Percentiles rank a stretch among this genome's conserved stretches.
These are phyloP conservation scores for Raja brachyura DNA, from an alignment of 2,113 vertebrate genomes.

Conservation along the genomic window DNA sequence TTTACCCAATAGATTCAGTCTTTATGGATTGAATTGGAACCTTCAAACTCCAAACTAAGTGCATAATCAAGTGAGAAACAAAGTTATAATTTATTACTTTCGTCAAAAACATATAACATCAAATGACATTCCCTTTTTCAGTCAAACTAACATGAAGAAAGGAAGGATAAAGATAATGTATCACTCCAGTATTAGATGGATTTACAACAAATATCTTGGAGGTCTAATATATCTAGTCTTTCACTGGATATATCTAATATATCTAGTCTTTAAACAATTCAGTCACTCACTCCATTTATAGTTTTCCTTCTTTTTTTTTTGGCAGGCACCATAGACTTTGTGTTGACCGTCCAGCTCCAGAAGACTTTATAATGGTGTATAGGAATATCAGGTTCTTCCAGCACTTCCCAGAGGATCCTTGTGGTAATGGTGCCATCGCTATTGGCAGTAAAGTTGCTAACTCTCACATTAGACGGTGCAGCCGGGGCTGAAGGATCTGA, in stretches of 20 bases:
- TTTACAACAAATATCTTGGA: background rate
- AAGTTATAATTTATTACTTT: no score
- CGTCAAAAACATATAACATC: no score
- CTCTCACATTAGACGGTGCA: slow-evolving; percentile 64
- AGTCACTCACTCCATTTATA: slow-evolving; percentile 66
- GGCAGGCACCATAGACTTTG: slow-evolving; percentile 70
- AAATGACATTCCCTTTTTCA: no score
- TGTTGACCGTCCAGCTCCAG: slow-evolving; percentile 77
- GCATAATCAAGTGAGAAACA: no score
- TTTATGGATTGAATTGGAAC: background rate
- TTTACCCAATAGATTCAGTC: background rate
- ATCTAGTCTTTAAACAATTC: background rate
- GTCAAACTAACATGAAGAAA: no score
- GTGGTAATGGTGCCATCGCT: slow-evolving; percentile 65
- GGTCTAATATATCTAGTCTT: background rate
- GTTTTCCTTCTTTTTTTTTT: slow-evolving; percentile 88
- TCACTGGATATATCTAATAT: background rate
- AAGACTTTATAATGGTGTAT: slow-evolving; percentile 89
- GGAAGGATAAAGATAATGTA: no score
- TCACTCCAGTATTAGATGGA: background rate
- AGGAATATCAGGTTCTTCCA: slow-evolving; percentile 78
- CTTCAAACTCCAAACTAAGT: no score
- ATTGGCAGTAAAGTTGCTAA: slow-evolving; percentile 64
- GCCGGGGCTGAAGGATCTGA: slow-evolving; percentile 81
- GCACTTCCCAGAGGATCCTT: slow-evolving; percentile 70